phyloP scores from a whole-genome alignment of 1,140 invertebrate genomes.

The Heliconius eleuchia region DNA sequence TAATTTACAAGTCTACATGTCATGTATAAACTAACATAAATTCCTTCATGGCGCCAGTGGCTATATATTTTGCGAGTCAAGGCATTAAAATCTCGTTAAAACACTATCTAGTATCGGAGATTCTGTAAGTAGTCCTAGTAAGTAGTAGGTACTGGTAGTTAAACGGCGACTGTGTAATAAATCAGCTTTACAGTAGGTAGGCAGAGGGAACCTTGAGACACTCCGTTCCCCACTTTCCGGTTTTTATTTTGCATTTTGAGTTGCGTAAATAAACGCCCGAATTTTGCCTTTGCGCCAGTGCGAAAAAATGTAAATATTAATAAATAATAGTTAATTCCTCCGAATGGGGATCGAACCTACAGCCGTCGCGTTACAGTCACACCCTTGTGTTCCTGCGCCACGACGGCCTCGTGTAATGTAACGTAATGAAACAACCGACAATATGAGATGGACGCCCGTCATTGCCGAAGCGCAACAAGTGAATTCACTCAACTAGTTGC shows the following conservation, averaged over 20 bases:
- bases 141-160: conserved; percentile 47
- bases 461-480: conserved; percentile 66
- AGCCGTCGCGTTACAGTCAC: too few relatives aligned
- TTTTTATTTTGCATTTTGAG: too few relatives aligned
- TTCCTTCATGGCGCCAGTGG: conserved; percentile 57
- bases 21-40: conserved; percentile 44
- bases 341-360: too few relatives aligned
- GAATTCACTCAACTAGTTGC: conserved; percentile 52
- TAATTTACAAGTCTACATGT: conserved; percentile 55
- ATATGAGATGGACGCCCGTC: conserved; percentile 48
- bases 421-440: conserved; percentile 52
- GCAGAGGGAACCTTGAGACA: too few relatives aligned
- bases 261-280: too few relatives aligned
- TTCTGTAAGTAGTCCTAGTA: conserved; percentile 36
- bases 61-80: conserved; percentile 66
- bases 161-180: conserved; percentile 43
- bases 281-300: too few relatives aligned
- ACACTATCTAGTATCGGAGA: conserved; percentile 55
- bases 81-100: conserved; percentile 76
- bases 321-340: too few relatives aligned
- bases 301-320: too few relatives aligned
- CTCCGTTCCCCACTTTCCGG: too few relatives aligned
- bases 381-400: too few relatives aligned
- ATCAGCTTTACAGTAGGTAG: too few relatives aligned
- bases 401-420: background rate